Percentiles rank a stretch among this genome's conserved stretches.
phyloP scores from a whole-genome alignment of 2,797 vertebrate species.

The Lemur catta region DNA sequence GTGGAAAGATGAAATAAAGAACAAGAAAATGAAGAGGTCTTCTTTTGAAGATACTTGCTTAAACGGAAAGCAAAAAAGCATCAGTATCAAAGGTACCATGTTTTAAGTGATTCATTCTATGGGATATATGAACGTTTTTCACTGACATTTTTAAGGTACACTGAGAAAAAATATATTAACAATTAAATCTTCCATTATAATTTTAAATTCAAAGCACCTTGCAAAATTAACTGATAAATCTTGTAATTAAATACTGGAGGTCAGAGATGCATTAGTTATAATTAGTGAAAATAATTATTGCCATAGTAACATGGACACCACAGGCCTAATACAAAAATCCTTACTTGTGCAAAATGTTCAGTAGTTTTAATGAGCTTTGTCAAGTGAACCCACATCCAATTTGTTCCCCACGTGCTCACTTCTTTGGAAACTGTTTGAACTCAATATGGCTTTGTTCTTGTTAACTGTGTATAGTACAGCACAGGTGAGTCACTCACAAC shows the following conservation, averaged over 20 bases:
- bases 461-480: conserved; percentile 56
- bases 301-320: conserved; percentile 22
- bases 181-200: neutral
- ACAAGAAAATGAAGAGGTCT: neutral
- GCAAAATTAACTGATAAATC: conserved; percentile 31
- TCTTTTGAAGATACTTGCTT: conserved; percentile 48
- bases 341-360: conserved; percentile 61
- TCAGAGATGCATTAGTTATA: conserved; percentile 26
- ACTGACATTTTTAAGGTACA: neutral
- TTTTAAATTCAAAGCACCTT: conserved; percentile 30
- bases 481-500: conserved; percentile 47
- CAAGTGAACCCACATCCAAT: conserved; percentile 48
- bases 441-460: conserved; percentile 68
- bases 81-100: neutral
- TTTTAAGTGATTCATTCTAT: conserved; percentile 10
- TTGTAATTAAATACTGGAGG: conserved; percentile 20
- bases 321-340: conserved; percentile 46
- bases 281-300: conserved; percentile 45
- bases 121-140: neutral
- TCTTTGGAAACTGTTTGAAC: conserved; percentile 56
- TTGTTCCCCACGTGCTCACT: conserved; percentile 53
- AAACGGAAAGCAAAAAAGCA: conserved; percentile 29
- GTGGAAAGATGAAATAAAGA: conserved; percentile 9
- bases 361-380: conserved; percentile 69
- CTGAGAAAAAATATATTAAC: neutral